Evolutionary conservation across 2,113 vertebrate genomes (phyloP).

Genomic region (Centropus unirufus): DNA sequence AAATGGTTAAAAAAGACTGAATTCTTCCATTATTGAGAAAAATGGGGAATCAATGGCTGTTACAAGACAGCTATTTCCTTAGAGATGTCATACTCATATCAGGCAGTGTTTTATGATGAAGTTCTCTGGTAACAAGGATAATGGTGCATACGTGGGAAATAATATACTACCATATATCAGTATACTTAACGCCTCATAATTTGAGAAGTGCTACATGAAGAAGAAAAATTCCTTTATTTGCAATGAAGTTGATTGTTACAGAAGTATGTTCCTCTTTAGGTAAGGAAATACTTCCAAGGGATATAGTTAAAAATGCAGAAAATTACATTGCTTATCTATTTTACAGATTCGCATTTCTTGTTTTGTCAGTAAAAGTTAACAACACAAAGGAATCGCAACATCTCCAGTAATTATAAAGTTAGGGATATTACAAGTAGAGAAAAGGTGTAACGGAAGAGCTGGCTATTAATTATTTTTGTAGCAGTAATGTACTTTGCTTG

Average conservation of each 20-base stretch:
- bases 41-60: not conserved
- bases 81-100: not conserved
- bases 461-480: not conserved
- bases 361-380: not conserved
- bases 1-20: not conserved
- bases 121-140: not conserved
- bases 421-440: not conserved
- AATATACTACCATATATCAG: not conserved
- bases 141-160: not conserved
- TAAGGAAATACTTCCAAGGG: not conserved
- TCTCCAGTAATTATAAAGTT: not conserved
- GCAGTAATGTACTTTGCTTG: not conserved
- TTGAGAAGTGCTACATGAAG: not conserved
- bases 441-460: not conserved
- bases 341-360: not conserved
- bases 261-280: not conserved
- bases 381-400: not conserved
- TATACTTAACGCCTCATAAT: not conserved
- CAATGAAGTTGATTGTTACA: not conserved
- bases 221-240: not conserved
- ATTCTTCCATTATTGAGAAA: not conserved
- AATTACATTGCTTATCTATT: not conserved
- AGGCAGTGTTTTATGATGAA: not conserved
- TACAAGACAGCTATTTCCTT: not conserved
- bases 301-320: not conserved